A percentile compares a stretch with the other conserved stretches of the same genome.
Conservation (phyloP, 2,888 invertebrate genomes). For the Rhopalosiphum nymphaeae region DNA sequence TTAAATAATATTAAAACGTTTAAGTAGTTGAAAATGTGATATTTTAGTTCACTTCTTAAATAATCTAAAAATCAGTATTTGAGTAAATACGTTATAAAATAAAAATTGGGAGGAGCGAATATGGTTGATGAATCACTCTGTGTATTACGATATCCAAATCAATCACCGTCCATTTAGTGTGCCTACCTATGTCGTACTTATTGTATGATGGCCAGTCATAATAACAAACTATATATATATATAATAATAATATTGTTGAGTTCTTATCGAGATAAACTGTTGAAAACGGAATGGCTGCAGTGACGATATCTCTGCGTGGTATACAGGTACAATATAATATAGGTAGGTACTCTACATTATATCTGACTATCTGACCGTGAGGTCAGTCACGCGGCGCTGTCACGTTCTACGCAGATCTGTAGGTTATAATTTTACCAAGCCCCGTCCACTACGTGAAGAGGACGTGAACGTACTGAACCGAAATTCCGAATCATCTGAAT, state of each 20-base stretch:
- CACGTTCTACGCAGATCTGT: constrained; percentile 25
- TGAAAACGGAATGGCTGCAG: background rate
- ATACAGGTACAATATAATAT: background rate
- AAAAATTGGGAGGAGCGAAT: no score
- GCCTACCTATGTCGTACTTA: background rate
- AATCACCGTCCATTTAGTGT: constrained; percentile 4
- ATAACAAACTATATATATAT: background rate
- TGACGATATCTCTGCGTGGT: background rate
- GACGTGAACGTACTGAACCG: constrained; percentile 50
- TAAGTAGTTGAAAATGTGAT: no score
- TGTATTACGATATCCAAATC: constrained; percentile 13
- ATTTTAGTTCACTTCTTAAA: no score
- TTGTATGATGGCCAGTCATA: background rate
- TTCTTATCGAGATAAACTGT: constrained; percentile 5
- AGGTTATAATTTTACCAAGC: constrained; percentile 32
- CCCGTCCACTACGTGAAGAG: background rate
- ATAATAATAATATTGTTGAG: background rate
- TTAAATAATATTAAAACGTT: no score
- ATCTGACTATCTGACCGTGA: background rate
- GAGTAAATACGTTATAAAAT: no score
- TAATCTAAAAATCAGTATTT: no score
- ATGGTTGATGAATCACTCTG: background rate
- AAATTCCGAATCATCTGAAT: constrained; percentile 42
- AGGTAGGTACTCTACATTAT: background rate
- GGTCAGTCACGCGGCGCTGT: constrained; percentile 50